Base-by-base conservation (phyloP, 2,888 invertebrate species). In the Protophormia terraenovae region DNA sequence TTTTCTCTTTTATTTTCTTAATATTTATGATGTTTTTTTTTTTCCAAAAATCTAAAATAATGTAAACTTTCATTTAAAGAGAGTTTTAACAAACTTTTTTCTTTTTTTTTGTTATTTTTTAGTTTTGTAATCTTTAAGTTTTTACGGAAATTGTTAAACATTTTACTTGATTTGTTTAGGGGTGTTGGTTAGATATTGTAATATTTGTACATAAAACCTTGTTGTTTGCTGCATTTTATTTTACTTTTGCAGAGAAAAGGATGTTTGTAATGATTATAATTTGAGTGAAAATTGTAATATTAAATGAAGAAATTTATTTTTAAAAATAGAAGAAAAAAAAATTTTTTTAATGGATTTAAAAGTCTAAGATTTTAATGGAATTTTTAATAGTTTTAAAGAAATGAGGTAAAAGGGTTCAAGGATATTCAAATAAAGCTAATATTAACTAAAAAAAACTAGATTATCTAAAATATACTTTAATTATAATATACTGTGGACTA, bases 21-120 rank as follows among this genome's bases (percentile, higher is more conserved):
- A 45, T 32, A 45, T 47, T 45, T 47, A 45, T 69, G 8, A 19
- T 69, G 14, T 19, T 47, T 58, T 69, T 69, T 19, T 19, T 47
- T 58, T 69, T 41, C 7, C 12, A 7, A 66, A 72, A n/a, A 53
- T 45, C 12, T 32, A 0, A 27, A 24, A 41, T 19, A 58, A 64
- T 24, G 3, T n/a, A 78, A 64, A 71, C 71, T 72, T 62, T 60
- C 67, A 83, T 67, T 78, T 60, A 77, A 83, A 72, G 29, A 67
- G 72, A 83, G 83, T 73, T 83, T 29, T 24, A 47, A 22, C 50
- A 62, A 22, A 55, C 1, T 45, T 67, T 67, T 41, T 47, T 60
- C 29, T 41, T 41, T 50, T 10, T 22, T 47, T 4, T 24, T 53
- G 12, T 58, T 58, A 6, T 53, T 53, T 53, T 16, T 24, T 22